phyloP scores from a whole-genome alignment of 2,113 vertebrate species.

The Trematomus loennbergii region DNA sequence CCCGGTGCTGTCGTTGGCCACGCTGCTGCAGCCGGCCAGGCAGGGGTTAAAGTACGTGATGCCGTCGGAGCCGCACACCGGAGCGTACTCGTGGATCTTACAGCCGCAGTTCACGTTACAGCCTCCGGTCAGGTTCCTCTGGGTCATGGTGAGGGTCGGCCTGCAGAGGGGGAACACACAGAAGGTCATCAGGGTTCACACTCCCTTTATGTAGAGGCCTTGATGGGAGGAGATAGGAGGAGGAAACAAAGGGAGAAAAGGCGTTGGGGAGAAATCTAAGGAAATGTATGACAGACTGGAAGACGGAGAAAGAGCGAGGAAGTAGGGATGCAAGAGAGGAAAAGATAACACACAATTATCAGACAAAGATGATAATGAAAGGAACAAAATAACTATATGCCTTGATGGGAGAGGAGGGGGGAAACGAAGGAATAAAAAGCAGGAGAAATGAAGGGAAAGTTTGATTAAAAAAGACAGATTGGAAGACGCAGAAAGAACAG shows the following conservation, averaged over 20 bases:
- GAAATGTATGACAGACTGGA: too few species aligned
- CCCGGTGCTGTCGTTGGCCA: constrained; percentile 92
- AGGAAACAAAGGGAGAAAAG: too few species aligned
- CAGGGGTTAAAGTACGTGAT: constrained; percentile 99
- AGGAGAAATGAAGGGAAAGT: too few species aligned
- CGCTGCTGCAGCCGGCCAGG: constrained; percentile 92
- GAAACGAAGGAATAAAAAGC: too few species aligned
- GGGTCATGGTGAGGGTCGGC: constrained; percentile 95
- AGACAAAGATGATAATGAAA: neutral
- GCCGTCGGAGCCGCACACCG: constrained; percentile 98
- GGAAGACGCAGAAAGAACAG: too few species aligned
- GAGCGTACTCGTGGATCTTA: constrained; percentile 95
- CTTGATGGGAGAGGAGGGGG: too few species aligned
- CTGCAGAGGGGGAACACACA: constrained; percentile 70
- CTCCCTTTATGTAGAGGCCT: too few species aligned
- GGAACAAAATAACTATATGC: neutral
- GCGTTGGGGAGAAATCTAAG: neutral
- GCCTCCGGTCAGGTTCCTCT: constrained; percentile 96
- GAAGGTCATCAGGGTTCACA: neutral
- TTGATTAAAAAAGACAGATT: too few species aligned
- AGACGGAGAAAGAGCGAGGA: neutral
- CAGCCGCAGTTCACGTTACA: constrained; percentile 99
- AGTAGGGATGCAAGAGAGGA: neutral
- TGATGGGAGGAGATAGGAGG: neutral
- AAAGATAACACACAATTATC: neutral